phyloP scores from a whole-genome alignment of 2,797 vertebrate species.

The Steatocranus sp. region DNA sequence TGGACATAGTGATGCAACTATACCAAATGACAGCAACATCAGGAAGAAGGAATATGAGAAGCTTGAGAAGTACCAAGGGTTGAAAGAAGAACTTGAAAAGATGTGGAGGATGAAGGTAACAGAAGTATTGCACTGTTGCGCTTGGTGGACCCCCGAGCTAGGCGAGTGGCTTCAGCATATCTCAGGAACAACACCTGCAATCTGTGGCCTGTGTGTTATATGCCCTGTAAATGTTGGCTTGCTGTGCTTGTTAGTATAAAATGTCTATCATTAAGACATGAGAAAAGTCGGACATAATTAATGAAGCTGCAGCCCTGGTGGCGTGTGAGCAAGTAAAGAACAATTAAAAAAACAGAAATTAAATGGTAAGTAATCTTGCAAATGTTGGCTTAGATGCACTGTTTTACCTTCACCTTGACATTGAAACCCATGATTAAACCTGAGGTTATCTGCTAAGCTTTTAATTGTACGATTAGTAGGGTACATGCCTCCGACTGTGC shows the following conservation, averaged over 20 bases:
- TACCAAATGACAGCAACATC: not conserved
- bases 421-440: not conserved
- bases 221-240: not conserved
- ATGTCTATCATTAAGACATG: not conserved
- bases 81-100: not conserved
- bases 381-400: not conserved
- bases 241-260: not conserved
- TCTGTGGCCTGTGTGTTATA: not conserved
- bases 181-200: not conserved
- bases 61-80: not conserved
- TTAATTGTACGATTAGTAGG: not conserved
- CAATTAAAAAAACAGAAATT: not conserved
- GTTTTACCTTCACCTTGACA: not conserved
- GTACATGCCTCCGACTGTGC: rapidly evolving
- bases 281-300: rapidly evolving
- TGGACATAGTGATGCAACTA: rapidly evolving
- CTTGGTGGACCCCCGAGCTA: not conserved
- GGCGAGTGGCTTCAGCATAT: not conserved
- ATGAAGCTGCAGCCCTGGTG: not conserved
- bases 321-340: rapidly evolving
- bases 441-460: not conserved
- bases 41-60: not conserved
- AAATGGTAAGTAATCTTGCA: not conserved
- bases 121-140: not conserved
- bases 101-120: not conserved